Evolutionary conservation across 2,888 invertebrate species (phyloP), one percentile per base, ranked within the genome.

Genomic region (Clivina fossor): DNA sequence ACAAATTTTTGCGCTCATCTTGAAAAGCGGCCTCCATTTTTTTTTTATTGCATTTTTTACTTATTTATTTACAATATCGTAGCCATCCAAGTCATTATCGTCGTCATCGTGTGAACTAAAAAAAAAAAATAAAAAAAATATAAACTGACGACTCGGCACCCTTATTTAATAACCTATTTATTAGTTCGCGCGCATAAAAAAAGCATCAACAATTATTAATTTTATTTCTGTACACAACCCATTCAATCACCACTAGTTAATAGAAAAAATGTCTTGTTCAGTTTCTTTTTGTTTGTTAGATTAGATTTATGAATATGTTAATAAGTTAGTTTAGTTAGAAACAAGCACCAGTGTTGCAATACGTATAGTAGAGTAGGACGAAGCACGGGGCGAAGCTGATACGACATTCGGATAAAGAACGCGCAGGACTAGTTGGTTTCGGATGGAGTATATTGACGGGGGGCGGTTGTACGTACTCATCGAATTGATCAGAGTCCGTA

Each of bases 381-480:
- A 55, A 55, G 55, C 55, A 55, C 55, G 47, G 22, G 19, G 47
- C 22, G 9, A 55, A 55, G 30, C 55, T 55, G 24, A 32, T 13
- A 32, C 16, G 26, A 28, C 37, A 26, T 38, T 55, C 58, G 50
- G 61, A 62, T 50, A 66, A 61, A 57, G 65, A 63, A 58, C 65
- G 66, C 60, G 71, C 69, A 62, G 62, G 60, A 66, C 67, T 71
- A 66, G 74, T 70, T 60, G 84, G 84, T 65, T 82, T 80, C 43
- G 84, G 84, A 74, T 85, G 84, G 65, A 84, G 78, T 68, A 85
- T 84, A 70, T 84, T 84, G 56, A 84, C 84, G 54, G 84, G 84
- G 48, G 84, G 84, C 37, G 84, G 84, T 60, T 83, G 82, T 65
- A 82, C 80, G 62, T 83, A 76, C 62, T 80, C 82, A 68, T 85